Evolutionary conservation across 2,888 invertebrate species (phyloP).

Genomic region (Cartodere bifasciata): DNA sequence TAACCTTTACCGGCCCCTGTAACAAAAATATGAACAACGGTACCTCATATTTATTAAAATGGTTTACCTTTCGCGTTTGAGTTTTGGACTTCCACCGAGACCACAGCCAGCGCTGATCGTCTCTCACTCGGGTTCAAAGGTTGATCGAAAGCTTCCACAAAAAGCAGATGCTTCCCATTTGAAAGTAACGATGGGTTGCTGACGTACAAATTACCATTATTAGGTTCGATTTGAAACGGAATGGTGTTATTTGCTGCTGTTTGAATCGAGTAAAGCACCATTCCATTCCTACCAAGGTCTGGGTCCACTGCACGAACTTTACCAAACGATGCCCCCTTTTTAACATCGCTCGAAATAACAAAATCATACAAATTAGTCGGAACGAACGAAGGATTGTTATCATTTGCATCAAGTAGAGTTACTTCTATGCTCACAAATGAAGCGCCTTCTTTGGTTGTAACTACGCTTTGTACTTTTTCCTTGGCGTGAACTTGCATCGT

Average conservation of each 20-base stretch:
- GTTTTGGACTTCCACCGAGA: constrained; percentile 62
- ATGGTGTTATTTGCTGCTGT: constrained; percentile 34
- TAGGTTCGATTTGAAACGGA: constrained; percentile 59
- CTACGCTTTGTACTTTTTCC: constrained; percentile 60
- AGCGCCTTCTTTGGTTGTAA: constrained; percentile 37
- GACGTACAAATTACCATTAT: constrained; percentile 56
- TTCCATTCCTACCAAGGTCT: constrained; percentile 64
- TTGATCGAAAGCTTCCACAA: constrained; percentile 74
- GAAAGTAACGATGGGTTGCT: constrained; percentile 49
- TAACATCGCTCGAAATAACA: constrained; percentile 50
- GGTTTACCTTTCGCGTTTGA: constrained; percentile 36
- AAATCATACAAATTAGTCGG: constrained; percentile 77
- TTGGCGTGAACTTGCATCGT: constrained; percentile 66
- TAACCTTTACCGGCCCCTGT: constrained; percentile 40
- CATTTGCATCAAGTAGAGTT: constrained; percentile 76
- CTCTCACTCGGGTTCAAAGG: constrained; percentile 74
- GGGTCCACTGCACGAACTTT: constrained; percentile 72
- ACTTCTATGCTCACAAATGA: constrained; percentile 66
- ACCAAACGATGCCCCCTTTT: constrained; percentile 50
- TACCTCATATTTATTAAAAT: neutral
- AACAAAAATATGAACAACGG: constrained; percentile 14
- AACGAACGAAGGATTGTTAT: constrained; percentile 78
- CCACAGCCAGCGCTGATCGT: constrained; percentile 71
- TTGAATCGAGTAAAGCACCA: constrained; percentile 41
- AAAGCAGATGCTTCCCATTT: constrained; percentile 64